A percentile compares a stretch with the other conserved stretches of the same genome.
phyloP scores from a whole-genome alignment of 2,113 vertebrate genomes.

The Platysternon megacephalum region DNA sequence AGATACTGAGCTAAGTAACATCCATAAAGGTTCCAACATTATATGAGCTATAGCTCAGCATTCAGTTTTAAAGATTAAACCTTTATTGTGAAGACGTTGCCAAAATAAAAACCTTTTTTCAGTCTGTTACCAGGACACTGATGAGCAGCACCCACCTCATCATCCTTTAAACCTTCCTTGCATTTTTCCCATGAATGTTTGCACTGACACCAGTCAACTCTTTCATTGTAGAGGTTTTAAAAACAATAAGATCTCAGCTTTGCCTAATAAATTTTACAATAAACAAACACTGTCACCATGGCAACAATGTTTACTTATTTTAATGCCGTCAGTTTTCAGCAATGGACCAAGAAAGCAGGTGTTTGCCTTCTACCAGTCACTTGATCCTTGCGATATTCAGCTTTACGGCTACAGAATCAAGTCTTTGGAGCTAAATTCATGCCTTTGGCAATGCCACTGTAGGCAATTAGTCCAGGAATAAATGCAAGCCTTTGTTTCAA shows the following conservation, averaged over 20 bases:
- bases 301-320: slow-evolving; percentile 43
- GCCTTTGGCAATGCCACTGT: not conserved
- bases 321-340: slow-evolving; percentile 20
- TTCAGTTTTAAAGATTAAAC: not conserved
- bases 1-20: slow-evolving; percentile 15
- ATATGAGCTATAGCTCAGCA: not conserved
- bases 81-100: not conserved
- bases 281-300: slow-evolving; percentile 46
- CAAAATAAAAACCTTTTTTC: not conserved
- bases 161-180: not conserved
- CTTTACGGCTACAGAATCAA: not conserved
- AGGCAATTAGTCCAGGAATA: not conserved
- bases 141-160: not conserved
- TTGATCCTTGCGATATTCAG: not conserved
- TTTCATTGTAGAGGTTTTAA: slow-evolving; percentile 28
- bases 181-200: not conserved
- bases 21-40: not conserved
- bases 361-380: slow-evolving; percentile 17
- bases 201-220: not conserved
- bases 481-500: slow-evolving; percentile 5
- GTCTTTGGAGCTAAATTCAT: not conserved
- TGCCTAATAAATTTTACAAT: slow-evolving; percentile 11
- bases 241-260: slow-evolving; percentile 36
- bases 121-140: not conserved
- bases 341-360: not conserved